Evolutionary conservation across 2,797 vertebrate genomes (phyloP).

Genomic region (Calcarius lapponicus): DNA sequence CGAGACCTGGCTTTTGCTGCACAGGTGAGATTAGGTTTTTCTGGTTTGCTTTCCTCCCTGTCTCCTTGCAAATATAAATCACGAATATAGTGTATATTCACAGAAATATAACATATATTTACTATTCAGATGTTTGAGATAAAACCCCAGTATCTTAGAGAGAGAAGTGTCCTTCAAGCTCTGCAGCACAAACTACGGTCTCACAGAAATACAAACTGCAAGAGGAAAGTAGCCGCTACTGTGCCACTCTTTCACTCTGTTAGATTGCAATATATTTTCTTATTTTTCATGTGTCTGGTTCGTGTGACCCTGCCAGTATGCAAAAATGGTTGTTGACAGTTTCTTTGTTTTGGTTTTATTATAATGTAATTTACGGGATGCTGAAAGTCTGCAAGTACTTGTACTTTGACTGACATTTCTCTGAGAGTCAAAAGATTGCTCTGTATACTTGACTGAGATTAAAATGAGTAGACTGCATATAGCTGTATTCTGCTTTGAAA

Average conservation of each 20-base stretch:
- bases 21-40: background rate
- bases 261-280: background rate
- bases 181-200: background rate
- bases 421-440: constrained; percentile 26
- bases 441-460: constrained; percentile 31
- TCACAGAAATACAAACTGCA: background rate
- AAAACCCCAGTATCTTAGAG: background rate
- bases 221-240: background rate
- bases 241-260: background rate
- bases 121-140: background rate
- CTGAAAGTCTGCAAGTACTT: constrained; percentile 9
- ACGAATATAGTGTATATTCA: background rate
- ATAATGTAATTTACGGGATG: constrained; percentile 16
- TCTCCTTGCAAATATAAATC: background rate
- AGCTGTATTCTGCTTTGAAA: constrained; percentile 29
- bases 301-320: background rate
- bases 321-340: constrained; percentile 8
- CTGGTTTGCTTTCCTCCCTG: background rate
- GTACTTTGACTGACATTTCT: constrained; percentile 17
- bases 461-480: background rate
- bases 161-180: background rate
- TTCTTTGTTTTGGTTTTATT: constrained; percentile 28
- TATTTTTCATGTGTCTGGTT: background rate
- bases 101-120: background rate
- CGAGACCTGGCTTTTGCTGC: background rate